Conservation (phyloP, 2,797 vertebrate genomes). For the Prionace glauca region DNA sequence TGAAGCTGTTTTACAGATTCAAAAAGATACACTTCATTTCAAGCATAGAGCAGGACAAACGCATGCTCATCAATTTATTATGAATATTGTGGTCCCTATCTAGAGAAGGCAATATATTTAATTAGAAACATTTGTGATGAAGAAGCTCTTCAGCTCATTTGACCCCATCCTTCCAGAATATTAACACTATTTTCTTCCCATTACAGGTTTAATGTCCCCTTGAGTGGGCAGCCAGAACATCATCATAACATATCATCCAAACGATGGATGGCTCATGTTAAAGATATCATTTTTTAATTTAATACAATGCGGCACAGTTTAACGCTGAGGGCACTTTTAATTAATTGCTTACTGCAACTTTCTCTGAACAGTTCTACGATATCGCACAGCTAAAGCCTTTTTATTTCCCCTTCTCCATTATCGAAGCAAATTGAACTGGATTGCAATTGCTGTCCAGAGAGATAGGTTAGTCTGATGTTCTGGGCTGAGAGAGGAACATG, state of each 20-base stretch:
- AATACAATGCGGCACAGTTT: not conserved
- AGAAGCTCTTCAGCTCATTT: conserved; percentile 1
- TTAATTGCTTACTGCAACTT: not conserved
- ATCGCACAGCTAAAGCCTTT: not conserved
- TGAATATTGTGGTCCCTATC: not conserved
- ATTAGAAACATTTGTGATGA: not conserved
- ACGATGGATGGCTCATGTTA: not conserved
- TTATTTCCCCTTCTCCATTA: not conserved
- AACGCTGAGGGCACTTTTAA: not conserved
- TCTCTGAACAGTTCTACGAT: not conserved
- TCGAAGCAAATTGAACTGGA: not conserved
- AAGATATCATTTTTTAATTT: not conserved
- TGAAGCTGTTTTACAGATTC: not conserved
- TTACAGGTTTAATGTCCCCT: not conserved
- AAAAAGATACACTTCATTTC: not conserved
- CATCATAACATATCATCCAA: not conserved
- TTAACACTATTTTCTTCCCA: not conserved
- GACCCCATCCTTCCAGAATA: not conserved
- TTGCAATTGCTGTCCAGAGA: not conserved
- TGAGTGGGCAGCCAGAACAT: not conserved
- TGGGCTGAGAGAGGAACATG: not conserved
- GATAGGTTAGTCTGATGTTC: not conserved
- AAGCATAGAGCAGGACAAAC: not conserved
- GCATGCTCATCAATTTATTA: not conserved
- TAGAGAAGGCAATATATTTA: conserved; percentile 1